Evolutionary conservation across 37 sponge, comb jelly and placozoan species (phyloP).

Genomic region (Bolinopsis microptera): DNA sequence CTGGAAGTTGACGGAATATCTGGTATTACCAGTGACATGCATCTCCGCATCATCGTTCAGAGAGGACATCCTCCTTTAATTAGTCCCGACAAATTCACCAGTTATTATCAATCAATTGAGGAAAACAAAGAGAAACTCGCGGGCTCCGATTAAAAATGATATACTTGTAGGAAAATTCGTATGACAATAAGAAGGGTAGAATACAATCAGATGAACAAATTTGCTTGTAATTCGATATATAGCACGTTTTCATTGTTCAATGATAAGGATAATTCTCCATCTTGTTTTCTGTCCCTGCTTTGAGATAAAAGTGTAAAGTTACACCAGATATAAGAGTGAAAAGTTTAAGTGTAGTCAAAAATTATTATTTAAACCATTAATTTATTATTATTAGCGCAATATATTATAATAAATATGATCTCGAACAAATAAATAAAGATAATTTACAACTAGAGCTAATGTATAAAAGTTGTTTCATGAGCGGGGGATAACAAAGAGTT

Average conservation of each 20-base stretch:
- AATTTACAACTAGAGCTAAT: neutral
- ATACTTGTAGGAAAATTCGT: neutral
- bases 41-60: constrained; percentile 63
- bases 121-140: neutral
- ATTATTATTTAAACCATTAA: too few species aligned
- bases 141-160: neutral
- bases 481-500: neutral
- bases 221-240: neutral
- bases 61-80: neutral
- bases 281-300: neutral
- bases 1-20: constrained; percentile 22
- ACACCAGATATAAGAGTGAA: neutral
- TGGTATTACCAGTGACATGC: constrained; percentile 17
- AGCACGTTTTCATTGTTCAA: neutral
- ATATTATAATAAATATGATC: neutral
- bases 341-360: neutral
- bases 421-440: neutral
- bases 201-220: neutral
- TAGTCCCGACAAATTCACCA: neutral
- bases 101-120: neutral
- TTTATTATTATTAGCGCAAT: neutral
- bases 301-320: neutral
- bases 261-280: neutral
- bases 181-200: neutral
- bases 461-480: neutral